These are phyloP conservation scores for Furnarius figulus DNA, from an alignment of 2,113 vertebrate species.

Conservation along the genomic window DNA sequence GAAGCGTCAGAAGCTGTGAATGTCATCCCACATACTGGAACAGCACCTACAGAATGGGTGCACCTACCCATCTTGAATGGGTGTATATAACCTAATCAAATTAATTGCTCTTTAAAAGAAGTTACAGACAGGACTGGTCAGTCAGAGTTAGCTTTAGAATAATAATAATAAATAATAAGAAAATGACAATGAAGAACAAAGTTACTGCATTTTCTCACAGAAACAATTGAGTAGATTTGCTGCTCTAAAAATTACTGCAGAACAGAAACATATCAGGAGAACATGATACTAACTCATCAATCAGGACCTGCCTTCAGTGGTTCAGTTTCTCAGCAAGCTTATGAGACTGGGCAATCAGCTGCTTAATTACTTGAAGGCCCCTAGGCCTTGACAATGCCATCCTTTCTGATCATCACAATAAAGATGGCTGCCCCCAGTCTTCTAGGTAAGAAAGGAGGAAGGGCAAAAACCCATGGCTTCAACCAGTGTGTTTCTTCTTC, in stretches of 20 bases:
- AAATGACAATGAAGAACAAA: background rate
- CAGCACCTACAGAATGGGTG: background rate
- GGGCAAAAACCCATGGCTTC: background rate
- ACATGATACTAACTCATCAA: background rate
- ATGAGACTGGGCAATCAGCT: background rate
- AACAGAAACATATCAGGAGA: background rate
- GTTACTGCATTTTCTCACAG: background rate
- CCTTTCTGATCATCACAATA: background rate
- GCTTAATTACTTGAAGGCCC: background rate
- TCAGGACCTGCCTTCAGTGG: background rate
- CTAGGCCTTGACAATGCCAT: rapidly evolving
- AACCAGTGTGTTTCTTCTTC: background rate
- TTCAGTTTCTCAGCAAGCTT: background rate
- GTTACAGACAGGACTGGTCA: background rate
- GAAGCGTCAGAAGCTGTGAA: background rate
- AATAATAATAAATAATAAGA: background rate
- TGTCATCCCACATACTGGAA: background rate
- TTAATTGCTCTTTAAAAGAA: background rate
- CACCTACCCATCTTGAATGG: too few species aligned
- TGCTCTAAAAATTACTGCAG: background rate
- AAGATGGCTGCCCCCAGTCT: background rate
- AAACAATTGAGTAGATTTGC: background rate
- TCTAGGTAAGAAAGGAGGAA: background rate
- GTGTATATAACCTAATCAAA: background rate
- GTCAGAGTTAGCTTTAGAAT: background rate